These are phyloP conservation scores for Sigmodon hispidus DNA, from an alignment of 2,113 vertebrate genomes.

Conservation along the genomic window DNA sequence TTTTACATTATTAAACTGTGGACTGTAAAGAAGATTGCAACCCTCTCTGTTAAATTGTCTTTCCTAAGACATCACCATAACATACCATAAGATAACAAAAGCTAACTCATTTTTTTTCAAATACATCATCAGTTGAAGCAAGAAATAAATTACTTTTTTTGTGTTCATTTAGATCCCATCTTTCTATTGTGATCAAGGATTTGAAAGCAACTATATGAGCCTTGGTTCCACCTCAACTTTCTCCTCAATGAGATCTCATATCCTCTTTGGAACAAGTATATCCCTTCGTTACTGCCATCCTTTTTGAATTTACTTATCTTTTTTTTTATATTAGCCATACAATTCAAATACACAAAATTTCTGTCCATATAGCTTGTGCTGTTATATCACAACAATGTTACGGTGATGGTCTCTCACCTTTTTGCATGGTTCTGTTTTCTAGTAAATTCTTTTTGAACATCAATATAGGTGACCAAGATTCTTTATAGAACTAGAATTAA, in stretches of 20 bases:
- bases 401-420: background rate
- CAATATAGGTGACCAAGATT: background rate
- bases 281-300: background rate
- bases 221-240: background rate
- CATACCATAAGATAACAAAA: background rate
- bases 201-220: background rate
- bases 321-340: background rate
- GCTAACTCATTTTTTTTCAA: background rate
- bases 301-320: background rate
- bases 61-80: background rate
- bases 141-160: background rate
- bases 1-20: conserved; percentile 29
- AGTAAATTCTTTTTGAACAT: background rate
- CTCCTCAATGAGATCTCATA: background rate
- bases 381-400: background rate
- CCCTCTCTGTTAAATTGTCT: background rate
- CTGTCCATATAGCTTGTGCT: fast-evolving
- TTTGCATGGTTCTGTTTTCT: background rate
- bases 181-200: background rate
- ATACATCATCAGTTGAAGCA: background rate
- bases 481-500: background rate
- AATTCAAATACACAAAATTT: background rate
- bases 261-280: background rate
- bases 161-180: background rate
- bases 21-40: conserved; percentile 5